Evolutionary conservation across 2,797 vertebrate species (phyloP).

Genomic region (Coluber constrictor): DNA sequence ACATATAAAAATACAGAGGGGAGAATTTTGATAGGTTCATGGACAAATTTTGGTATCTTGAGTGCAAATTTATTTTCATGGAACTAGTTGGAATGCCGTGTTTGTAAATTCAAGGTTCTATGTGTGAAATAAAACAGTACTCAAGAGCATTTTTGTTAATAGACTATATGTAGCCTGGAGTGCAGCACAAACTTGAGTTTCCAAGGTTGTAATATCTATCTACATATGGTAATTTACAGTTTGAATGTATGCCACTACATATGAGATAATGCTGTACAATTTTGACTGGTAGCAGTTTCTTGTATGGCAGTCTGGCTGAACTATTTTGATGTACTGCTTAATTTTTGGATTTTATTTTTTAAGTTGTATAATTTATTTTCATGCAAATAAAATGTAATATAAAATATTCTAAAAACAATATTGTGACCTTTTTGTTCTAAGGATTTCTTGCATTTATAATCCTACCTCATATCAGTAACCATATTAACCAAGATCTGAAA

Average conservation of each 20-base stretch:
- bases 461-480: neutral
- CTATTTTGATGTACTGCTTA: constrained; percentile 82
- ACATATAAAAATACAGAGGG: constrained; percentile 65
- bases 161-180: constrained; percentile 74
- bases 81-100: constrained; percentile 70
- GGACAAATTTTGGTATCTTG: constrained; percentile 71
- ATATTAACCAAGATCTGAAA: neutral
- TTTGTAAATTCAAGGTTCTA: constrained; percentile 67
- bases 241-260: constrained; percentile 82
- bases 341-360: constrained; percentile 83
- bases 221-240: constrained; percentile 70
- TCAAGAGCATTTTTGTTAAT: constrained; percentile 71
- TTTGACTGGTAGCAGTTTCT: constrained; percentile 78
- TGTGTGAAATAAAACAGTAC: constrained; percentile 71
- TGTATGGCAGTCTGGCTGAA: constrained; percentile 77
- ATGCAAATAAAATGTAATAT: constrained; percentile 87
- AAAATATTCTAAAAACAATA: constrained; percentile 64
- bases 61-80: constrained; percentile 68
- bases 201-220: constrained; percentile 73
- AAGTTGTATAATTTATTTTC: constrained; percentile 93
- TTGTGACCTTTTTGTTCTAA: neutral
- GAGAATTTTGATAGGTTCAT: constrained; percentile 74
- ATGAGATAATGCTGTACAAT: constrained; percentile 73
- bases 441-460: neutral
- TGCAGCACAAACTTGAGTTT: constrained; percentile 75